These are phyloP conservation scores for Volucella inanis DNA, from an alignment of 2,888 invertebrate genomes.

Conservation along the genomic window DNA sequence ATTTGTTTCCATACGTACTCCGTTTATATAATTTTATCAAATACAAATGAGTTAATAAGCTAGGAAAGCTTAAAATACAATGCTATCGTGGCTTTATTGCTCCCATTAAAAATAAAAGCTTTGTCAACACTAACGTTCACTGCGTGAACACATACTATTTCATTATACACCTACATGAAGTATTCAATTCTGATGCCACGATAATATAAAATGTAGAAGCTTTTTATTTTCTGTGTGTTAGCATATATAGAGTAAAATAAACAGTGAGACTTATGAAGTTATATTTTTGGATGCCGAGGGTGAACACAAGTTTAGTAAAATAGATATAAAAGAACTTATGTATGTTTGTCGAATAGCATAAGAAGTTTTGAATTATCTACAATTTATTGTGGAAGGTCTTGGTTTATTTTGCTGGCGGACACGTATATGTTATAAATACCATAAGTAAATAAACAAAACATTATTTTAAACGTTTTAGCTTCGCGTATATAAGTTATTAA, in stretches of 20 bases:
- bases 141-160: conserved; percentile 32
- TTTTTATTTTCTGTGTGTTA: conserved; percentile 23
- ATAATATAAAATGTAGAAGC: conserved; percentile 22
- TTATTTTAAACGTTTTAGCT: background rate
- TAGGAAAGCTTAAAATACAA: conserved; percentile 23
- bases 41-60: conserved; percentile 14
- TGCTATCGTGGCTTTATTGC: conserved; percentile 7
- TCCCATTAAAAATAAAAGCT: conserved; percentile 40
- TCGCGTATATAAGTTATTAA: too few relatives aligned
- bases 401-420: conserved; percentile 49
- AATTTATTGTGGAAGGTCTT: conserved; percentile 72
- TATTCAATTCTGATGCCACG: conserved; percentile 34
- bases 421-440: background rate
- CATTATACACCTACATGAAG: conserved; percentile 21
- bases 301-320: conserved; percentile 46
- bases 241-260: conserved; percentile 16
- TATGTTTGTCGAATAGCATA: too few relatives aligned
- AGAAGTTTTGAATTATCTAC: conserved; percentile 57
- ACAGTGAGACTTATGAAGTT: conserved; percentile 26
- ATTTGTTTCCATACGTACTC: conserved; percentile 6
- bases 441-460: background rate
- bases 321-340: conserved; percentile 27
- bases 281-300: background rate
- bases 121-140: conserved; percentile 13
- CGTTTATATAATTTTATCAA: conserved; percentile 52